Base-by-base conservation (phyloP, 1,140 invertebrate genomes). In the Cepaea nemoralis region DNA sequence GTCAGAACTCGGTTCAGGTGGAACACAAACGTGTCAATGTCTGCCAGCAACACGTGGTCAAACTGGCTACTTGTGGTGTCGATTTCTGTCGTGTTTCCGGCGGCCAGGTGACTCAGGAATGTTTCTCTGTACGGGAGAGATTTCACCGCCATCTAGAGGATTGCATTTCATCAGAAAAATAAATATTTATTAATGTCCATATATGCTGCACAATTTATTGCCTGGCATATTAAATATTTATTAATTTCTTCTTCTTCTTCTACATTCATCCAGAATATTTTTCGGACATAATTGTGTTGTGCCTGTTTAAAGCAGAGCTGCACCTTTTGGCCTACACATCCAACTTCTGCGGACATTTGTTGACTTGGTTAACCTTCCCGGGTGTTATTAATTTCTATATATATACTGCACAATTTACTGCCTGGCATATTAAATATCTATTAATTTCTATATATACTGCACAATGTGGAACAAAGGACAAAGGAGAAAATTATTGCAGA, bases 91-190 rank as follows among this genome's bases (percentile, higher is more conserved):
- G 75, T 48, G 45, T 86, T 81, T 1, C 74, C 83, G 0, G 37
- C 81, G 27, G 83, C 78, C n/a, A 91, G 63, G 14, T 87, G 83
- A 27, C 83, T 76, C 14, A 91, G 55, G 74, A 90, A 90, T 39
- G 83, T 84, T 24, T 85, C 83, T 63, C 87, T 84, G 80, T 87
- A 88, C 33, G 90, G 90, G 40, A 90, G 66, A 39, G 89, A 88
- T 69, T 89, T 89, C 33, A 87, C 86, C 24, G 90, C 90, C n/a
- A 90, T 86, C 90, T 90, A 83, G 39, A 83, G 83, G 70, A 35
- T 63, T n/a, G n/a, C n/a, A n/a, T n/a, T n/a, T n/a, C n/a, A n/a
- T n/a, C n/a, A n/a, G n/a, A n/a, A n/a, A n/a, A n/a, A n/a, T n/a
- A 1, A 3, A 22, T 35, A 22, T 19, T 19, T 27, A 12, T 35